Evolutionary conservation across 1,140 invertebrate species (phyloP), one percentile per base, ranked within the genome.

Genomic region (Pygmarrhopalites habei): DNA sequence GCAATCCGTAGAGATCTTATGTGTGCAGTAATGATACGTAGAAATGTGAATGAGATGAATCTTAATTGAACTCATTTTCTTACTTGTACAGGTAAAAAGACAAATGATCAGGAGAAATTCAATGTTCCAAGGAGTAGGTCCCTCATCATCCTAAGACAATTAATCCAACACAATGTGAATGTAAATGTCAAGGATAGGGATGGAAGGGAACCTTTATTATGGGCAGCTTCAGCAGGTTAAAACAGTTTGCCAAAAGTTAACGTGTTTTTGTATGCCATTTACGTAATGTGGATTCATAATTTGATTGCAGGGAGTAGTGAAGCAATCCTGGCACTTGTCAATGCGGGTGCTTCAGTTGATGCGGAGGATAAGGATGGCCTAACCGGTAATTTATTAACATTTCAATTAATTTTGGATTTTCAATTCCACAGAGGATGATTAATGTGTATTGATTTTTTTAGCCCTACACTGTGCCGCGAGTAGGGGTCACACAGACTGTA

Each of bases 161-260:
- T 97, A 1, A 76, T 97, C 21, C 81, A 85, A 47, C 84, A 87
- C 71, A 84, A 86, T 5, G 87, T 90, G 1, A 80, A 86, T 57
- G 87, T 95, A 1, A 86, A 92, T 70, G 89, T 89, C 1, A 80
- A 83, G 44, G 95, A 99, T 76, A 85, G 88, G 44, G 94, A 98
- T 72, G 90, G 91, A 0, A 78, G 95, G 2, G 90, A 93, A 70
- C 94, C 95, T 1, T 81, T 98, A 29, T 76, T 98, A 1, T 98
- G 95, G 95, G 94, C 95, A 0, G 92, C 95, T 0, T 96, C 93
- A 74, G 91, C 93, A 51, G 95, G 95, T 75, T n/a, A n/a, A n/a
- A n/a, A 72, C 44, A 7, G 3, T n/a, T 26, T 23, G 26, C 28
- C n/a, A n/a, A n/a, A n/a, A n/a, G n/a, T n/a, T n/a, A n/a, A n/a